Conservation (phyloP, 2,113 vertebrate genomes). For the Leiothrix lutea region DNA sequence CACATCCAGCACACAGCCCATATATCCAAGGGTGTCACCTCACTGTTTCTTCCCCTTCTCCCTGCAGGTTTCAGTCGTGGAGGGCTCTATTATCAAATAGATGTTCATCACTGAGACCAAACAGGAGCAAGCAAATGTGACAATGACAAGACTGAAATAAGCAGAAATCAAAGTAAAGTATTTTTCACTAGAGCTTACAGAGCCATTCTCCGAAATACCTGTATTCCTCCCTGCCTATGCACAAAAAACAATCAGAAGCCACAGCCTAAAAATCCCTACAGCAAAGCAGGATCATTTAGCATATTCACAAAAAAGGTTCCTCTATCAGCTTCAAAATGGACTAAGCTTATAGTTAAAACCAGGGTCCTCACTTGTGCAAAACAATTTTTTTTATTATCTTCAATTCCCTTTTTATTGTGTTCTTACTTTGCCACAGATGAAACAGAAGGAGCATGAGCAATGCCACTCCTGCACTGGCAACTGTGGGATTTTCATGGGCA, state of each 20-base stretch:
- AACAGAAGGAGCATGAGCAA: not conserved
- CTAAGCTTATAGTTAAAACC: not conserved
- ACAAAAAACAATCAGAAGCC: not conserved
- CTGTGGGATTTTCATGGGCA: not conserved
- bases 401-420: not conserved
- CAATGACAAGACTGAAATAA: not conserved
- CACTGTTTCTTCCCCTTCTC: not conserved
- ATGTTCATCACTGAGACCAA: not conserved
- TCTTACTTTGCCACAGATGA: not conserved
- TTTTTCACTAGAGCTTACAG: not conserved
- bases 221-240: not conserved
- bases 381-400: not conserved
- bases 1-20: not conserved
- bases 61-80: not conserved
- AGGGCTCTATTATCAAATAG: not conserved
- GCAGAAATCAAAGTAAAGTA: not conserved
- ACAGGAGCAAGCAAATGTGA: not conserved
- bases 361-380: not conserved
- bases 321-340: not conserved
- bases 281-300: not conserved
- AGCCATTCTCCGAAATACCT: not conserved
- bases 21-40: not conserved
- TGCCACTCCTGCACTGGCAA: not conserved
- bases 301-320: not conserved
- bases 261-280: not conserved